Evolutionary conservation across 30 jellyfish, hydroid and myxozoan genomes (phyloP).

Genomic region (Nemopilema nomurai): DNA sequence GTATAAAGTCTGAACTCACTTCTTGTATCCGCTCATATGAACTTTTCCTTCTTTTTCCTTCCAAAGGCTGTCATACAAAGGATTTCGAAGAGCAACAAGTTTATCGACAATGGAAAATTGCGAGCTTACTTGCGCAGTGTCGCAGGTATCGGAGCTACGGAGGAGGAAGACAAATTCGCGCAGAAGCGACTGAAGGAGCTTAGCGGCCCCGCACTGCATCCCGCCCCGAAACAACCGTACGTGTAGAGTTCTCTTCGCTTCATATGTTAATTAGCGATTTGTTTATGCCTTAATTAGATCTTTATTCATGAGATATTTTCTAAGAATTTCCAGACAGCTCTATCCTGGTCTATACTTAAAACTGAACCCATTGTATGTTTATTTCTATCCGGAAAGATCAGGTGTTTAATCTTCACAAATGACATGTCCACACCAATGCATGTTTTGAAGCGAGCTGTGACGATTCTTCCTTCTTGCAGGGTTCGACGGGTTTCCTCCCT

Average conservation of each 20-base stretch:
- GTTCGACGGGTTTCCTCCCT: constrained; percentile 62
- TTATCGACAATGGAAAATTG: constrained; percentile 87
- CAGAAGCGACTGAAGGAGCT: constrained; percentile 81
- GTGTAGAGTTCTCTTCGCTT: neutral
- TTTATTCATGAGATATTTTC: neutral
- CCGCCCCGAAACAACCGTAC: constrained; percentile 48
- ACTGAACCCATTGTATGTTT: too few relatives aligned
- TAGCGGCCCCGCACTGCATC: constrained; percentile 62
- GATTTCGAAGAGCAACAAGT: constrained; percentile 77
- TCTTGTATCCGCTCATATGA: too few relatives aligned
- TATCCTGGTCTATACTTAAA: too few relatives aligned
- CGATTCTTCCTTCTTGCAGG: constrained; percentile 28
- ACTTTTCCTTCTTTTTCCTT: too few relatives aligned
- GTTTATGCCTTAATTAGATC: too few relatives aligned
- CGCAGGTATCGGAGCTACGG: constrained; percentile 85
- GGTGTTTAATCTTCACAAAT: neutral
- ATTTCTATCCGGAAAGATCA: neutral
- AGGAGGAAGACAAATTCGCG: constrained; percentile 64
- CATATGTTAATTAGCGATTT: neutral
- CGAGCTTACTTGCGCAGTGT: constrained; percentile 88
- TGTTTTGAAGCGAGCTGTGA: neutral
- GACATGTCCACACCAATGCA: neutral
- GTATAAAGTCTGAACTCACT: too few relatives aligned
- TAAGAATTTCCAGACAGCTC: too few relatives aligned
- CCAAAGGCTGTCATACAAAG: constrained; percentile 85